A percentile compares a stretch with the other conserved stretches of the same genome.
phyloP scores from a whole-genome alignment of 2,113 vertebrate species.

The sheep (Ovis aries) region DNA sequence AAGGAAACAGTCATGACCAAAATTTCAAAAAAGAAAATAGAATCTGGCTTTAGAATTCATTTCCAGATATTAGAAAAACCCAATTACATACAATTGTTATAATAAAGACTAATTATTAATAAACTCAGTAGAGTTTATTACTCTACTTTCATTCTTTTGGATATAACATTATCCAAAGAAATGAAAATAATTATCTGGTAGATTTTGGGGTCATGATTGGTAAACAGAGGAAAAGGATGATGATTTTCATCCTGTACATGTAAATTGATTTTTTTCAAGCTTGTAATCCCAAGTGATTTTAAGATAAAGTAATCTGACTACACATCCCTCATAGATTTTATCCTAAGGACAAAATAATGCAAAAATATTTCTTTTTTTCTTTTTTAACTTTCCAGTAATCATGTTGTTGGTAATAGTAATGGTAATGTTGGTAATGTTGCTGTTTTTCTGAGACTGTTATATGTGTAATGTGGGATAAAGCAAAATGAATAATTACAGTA shows the following conservation, averaged over 20 bases:
- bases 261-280: background rate
- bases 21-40: background rate
- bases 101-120: background rate
- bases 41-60: background rate
- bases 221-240: background rate
- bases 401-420: background rate
- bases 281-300: background rate
- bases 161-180: background rate
- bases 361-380: background rate
- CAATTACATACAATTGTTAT: background rate
- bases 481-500: background rate
- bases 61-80: background rate
- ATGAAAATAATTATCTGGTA: background rate
- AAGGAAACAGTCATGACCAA: background rate
- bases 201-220: background rate
- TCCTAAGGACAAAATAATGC: background rate
- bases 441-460: background rate
- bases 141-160: too few species aligned
- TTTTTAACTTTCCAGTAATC: background rate
- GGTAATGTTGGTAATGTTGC: background rate
- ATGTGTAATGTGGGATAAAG: background rate
- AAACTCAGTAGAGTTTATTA: background rate
- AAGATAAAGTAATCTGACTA: background rate
- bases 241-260: background rate
- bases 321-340: background rate